Evolutionary conservation across 2,797 vertebrate species (phyloP).

Genomic region (Acomys russatus): DNA sequence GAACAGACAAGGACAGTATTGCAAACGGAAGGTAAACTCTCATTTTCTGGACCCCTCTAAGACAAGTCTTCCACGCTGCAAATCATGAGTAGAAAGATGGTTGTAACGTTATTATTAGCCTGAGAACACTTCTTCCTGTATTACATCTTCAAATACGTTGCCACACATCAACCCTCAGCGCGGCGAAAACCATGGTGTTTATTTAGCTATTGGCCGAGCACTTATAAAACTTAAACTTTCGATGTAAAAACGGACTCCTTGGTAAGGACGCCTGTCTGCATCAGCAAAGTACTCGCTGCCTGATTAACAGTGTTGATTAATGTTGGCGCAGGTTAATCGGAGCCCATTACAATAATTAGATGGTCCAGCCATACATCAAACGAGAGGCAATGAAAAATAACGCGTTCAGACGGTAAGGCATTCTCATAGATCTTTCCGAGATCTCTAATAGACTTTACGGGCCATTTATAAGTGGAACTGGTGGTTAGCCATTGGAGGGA

Average conservation of each 20-base stretch:
- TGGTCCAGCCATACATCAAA: conserved; percentile 69
- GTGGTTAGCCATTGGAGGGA: conserved; percentile 25
- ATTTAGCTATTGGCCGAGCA: conserved; percentile 64
- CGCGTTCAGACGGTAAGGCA: conserved; percentile 49
- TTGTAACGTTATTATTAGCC: background rate
- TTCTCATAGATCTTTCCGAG: conserved; percentile 69
- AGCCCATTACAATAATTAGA: conserved; percentile 67
- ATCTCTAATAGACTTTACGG: conserved; percentile 56
- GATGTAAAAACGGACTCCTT: conserved; percentile 52
- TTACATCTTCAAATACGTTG: background rate
- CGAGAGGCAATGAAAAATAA: conserved; percentile 67
- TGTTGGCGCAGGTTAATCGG: conserved; percentile 67
- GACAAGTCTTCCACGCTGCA: background rate
- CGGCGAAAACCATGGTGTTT: conserved; percentile 65
- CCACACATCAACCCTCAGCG: conserved; percentile 14
- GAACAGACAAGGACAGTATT: background rate
- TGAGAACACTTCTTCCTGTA: background rate
- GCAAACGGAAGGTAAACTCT: background rate
- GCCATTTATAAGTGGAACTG: conserved; percentile 70
- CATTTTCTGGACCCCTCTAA: background rate
- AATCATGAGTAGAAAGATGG: background rate
- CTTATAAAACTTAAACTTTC: conserved; percentile 54
- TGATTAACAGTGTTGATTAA: conserved; percentile 79
- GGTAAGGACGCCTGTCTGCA: conserved; percentile 63
- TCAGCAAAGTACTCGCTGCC: conserved; percentile 69